Evolutionary conservation across 1,140 invertebrate species (phyloP).

Genomic region (Alviniconcha marisindica): DNA sequence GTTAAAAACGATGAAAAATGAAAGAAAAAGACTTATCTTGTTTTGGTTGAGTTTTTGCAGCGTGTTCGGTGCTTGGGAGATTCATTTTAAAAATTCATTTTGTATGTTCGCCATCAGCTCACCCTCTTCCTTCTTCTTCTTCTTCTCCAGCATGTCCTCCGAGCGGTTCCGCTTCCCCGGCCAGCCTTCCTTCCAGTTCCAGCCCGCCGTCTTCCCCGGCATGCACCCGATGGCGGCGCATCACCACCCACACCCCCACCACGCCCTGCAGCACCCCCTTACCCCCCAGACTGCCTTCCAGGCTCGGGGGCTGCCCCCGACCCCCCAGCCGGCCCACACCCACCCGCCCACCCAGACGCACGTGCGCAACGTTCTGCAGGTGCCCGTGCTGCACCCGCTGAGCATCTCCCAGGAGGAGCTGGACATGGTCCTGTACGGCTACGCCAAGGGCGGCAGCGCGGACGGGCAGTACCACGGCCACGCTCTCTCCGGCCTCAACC

Average conservation of each 20-base stretch:
- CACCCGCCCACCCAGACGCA: not conserved
- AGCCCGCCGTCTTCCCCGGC: slow-evolving; percentile 21
- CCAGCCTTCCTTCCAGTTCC: slow-evolving; percentile 24
- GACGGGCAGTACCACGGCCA: slow-evolving; percentile 18
- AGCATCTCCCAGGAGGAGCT: slow-evolving; percentile 28
- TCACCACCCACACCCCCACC: slow-evolving; percentile 26
- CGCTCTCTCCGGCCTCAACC: slow-evolving; percentile 30
- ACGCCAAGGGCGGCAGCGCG: not conserved
- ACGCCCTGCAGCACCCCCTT: not conserved
- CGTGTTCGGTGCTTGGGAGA: not conserved
- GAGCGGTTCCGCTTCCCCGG: slow-evolving; percentile 23
- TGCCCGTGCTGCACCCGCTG: not conserved
- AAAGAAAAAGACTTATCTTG: not conserved
- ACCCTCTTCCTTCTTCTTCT: not conserved
- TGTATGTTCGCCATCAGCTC: not conserved
- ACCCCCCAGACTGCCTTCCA: not conserved
- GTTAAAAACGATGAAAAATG: not conserved
- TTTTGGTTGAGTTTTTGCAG: not conserved
- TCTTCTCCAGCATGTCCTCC: slow-evolving; percentile 4
- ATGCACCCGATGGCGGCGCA: slow-evolving; percentile 1
- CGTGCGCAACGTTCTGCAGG: not conserved
- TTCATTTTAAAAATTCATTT: not conserved
- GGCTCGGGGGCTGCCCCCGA: not conserved
- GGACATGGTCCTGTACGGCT: slow-evolving; percentile 31
- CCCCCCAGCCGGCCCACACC: slow-evolving; percentile 23